These are phyloP conservation scores for Stenichneumon culpator DNA, from an alignment of 2,888 invertebrate genomes.

Conservation along the genomic window DNA sequence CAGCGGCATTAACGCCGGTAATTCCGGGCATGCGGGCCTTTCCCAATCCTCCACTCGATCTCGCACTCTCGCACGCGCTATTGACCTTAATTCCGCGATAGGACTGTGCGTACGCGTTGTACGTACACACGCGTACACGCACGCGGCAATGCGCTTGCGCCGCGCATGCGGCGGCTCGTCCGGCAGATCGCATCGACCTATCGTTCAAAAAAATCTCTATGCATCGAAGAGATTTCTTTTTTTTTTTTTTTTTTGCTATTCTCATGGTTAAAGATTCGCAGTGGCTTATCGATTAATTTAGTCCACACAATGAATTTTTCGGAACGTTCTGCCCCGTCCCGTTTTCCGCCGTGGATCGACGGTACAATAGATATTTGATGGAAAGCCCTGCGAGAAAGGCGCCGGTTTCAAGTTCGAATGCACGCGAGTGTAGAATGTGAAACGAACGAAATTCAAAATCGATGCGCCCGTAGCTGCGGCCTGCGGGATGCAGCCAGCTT, in stretches of 20 bases:
- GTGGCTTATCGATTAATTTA: too few relatives aligned
- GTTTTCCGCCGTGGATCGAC: too few relatives aligned
- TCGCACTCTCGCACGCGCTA: slow-evolving; percentile 5
- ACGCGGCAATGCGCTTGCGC: not conserved
- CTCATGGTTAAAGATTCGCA: not conserved
- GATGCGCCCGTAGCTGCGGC: not conserved
- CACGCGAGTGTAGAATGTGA: not conserved
- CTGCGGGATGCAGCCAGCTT: not conserved
- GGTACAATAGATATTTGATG: too few relatives aligned
- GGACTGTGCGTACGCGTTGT: not conserved
- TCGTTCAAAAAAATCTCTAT: too few relatives aligned
- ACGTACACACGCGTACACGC: not conserved
- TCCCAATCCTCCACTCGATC: slow-evolving; percentile 24
- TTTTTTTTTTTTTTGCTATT: not conserved
- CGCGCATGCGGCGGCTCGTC: not conserved
- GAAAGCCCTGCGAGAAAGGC: too few relatives aligned
- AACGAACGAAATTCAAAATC: not conserved
- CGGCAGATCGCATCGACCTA: too few relatives aligned
- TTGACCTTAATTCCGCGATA: slow-evolving; percentile 44
- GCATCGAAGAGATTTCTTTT: not conserved
- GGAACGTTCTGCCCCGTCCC: too few relatives aligned
- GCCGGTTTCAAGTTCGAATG: too few relatives aligned
- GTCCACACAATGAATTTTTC: too few relatives aligned
- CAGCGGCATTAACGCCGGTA: slow-evolving; percentile 51
- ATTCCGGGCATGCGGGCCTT: slow-evolving; percentile 44